Evolutionary conservation across 2,888 invertebrate species (phyloP).

Genomic region (Amaurobius ferox): DNA sequence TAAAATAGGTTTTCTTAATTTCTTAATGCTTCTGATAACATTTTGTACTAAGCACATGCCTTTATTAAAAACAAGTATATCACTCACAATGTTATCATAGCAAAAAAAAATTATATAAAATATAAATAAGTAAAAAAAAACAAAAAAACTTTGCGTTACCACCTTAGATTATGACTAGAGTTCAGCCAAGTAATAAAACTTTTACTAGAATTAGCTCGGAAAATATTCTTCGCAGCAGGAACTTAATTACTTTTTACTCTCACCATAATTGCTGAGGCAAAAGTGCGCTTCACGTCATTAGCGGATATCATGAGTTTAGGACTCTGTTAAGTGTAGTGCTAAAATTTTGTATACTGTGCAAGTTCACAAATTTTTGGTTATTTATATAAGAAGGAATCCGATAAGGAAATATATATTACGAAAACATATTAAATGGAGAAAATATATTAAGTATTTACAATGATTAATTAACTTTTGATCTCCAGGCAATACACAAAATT

Average conservation of each 20-base stretch:
- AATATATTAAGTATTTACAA: too few species aligned
- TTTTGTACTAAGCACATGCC: too few species aligned
- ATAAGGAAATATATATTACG: background rate
- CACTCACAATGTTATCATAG: too few species aligned
- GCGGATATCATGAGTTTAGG: background rate
- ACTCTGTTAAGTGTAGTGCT: background rate
- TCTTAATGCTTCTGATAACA: too few species aligned
- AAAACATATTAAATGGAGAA: background rate
- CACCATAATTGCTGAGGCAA: background rate
- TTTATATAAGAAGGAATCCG: too few species aligned
- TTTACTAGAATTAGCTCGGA: background rate
- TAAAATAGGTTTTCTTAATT: too few species aligned
- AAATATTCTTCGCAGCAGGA: background rate
- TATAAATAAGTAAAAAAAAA: too few species aligned
- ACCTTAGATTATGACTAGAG: background rate
- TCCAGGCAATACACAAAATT: too few species aligned
- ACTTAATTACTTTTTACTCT: conserved; percentile 2
- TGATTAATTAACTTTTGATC: too few species aligned
- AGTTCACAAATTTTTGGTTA: too few species aligned
- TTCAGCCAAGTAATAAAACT: conserved; percentile 3
- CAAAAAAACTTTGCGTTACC: background rate
- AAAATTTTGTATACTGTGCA: background rate
- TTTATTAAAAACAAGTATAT: too few species aligned
- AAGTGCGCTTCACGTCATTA: background rate
- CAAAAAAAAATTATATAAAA: too few species aligned